Base-by-base conservation (phyloP, 2,797 vertebrate species). In the Craterocephalus amniculus region DNA sequence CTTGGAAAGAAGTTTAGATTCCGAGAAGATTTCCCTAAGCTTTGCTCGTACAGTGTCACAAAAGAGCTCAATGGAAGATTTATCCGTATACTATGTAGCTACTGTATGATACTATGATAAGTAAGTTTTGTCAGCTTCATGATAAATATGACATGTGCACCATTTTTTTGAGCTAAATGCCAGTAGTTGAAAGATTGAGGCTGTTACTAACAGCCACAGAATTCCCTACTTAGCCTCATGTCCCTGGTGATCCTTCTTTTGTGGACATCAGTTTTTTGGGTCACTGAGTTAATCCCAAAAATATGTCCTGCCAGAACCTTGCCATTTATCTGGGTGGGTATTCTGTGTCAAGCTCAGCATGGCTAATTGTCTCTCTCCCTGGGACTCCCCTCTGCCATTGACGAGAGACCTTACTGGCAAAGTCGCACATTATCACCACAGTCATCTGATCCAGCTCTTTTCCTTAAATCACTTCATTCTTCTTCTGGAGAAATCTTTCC, bases 231-330 rank as follows among this genome's bases (percentile, higher is more conserved):
- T 90, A 83, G 79, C 70, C 65, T 82, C 74, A 70, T 74, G 74
- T 92, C 90, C 87, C 89, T 14, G 36, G 79, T 89, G 91, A 84
- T 88, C 85, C 90, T 80, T 29, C 83, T 91, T 92, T 83, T 83
- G 87, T 26, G 58, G 88, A 89, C 92, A 83, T 91, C 88, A 80
- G 84, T 87, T 92, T 92, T 92, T 91, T 92, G 93, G 93, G 92
- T 94, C 93, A 94, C 82, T 32, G 92, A 93, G 92, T 93, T 93
- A 93, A 94, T 94, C 87, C 87, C 81, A 87, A 93, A 94, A 93
- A 88, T 88, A 93, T 82, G 89, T 89, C 90, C 91, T 93, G 92
- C 88, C 92, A 93, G 84, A 90, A 84, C 74, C 84, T 79, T 43
- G 72, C 82, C 81, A 93, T 91, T 93, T 93, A 93, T 94, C 91